These are phyloP conservation scores for Sebastes iracundus DNA, from an alignment of 2,797 vertebrate genomes.

Conservation along the genomic window DNA sequence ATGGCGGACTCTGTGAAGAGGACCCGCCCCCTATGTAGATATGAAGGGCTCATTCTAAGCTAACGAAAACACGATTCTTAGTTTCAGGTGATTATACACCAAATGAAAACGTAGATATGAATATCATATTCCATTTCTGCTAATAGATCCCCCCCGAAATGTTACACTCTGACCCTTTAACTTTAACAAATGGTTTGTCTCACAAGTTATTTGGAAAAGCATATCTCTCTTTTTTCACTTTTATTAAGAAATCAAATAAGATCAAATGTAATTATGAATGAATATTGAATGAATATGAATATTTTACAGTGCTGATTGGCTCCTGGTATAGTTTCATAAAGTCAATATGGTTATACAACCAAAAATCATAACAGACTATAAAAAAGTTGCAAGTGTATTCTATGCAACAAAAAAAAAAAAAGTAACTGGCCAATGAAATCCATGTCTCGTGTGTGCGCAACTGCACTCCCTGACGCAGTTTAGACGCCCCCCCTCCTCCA, in stretches of 20 bases:
- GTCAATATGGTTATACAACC: not conserved
- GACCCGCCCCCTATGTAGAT: too few species aligned
- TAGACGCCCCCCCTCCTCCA: not conserved
- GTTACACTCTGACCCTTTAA: not conserved
- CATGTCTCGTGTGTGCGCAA: slow-evolving; percentile 18
- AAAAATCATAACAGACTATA: not conserved
- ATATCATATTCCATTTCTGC: too few species aligned
- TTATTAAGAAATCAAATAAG: not conserved
- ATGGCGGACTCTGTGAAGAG: too few species aligned
- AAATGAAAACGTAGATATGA: too few species aligned
- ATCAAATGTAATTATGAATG: not conserved
- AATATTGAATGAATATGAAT: not conserved
- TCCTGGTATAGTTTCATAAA: not conserved
- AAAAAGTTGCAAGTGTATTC: slow-evolving; percentile 10
- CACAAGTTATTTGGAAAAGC: not conserved
- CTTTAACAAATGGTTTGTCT: not conserved
- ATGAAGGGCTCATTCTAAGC: too few species aligned
- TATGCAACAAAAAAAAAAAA: not conserved
- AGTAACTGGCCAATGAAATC: not conserved
- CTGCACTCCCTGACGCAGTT: slow-evolving; percentile 46
- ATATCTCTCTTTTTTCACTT: not conserved
- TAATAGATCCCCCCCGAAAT: too few species aligned
- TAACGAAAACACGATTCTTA: too few species aligned
- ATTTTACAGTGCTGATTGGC: not conserved
- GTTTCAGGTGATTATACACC: too few species aligned